Conservation (phyloP, 2,113 vertebrate species). For the Carassius auratus region DNA sequence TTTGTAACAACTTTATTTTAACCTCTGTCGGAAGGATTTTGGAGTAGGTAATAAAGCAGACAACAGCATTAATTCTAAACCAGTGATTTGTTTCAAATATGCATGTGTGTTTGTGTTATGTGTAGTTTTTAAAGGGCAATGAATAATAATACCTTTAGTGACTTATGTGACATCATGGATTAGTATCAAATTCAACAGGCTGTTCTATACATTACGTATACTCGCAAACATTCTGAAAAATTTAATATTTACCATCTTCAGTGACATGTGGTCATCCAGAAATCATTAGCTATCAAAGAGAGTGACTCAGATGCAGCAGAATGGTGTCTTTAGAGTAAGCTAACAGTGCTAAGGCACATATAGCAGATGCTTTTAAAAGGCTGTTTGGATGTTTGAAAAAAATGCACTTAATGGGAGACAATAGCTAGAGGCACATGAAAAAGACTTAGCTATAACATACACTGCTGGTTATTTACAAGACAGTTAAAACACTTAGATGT, state of each 20-base stretch:
- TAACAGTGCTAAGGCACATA: not conserved
- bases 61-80: not conserved
- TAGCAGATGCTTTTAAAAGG: not conserved
- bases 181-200: not conserved
- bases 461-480: not conserved
- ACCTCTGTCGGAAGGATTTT: not conserved
- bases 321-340: slow-evolving; percentile 14
- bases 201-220: not conserved
- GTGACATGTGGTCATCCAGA: not conserved
- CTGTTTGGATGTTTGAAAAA: not conserved
- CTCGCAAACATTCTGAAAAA: not conserved
- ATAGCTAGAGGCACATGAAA: slow-evolving; percentile 12
- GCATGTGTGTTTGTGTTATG: not conserved
- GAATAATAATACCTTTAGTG: not conserved
- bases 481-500: not conserved
- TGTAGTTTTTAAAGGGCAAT: no score
- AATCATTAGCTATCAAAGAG: slow-evolving; percentile 24
- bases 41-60: not conserved
- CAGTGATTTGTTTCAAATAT: not conserved
- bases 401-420: not conserved
- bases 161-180: not conserved
- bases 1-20: not conserved
- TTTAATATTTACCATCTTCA: not conserved
- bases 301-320: slow-evolving; percentile 9
- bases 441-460: not conserved